These are phyloP conservation scores for Spinibarbus caldwelli DNA, from an alignment of 2,797 vertebrate species.

Conservation along the genomic window DNA sequence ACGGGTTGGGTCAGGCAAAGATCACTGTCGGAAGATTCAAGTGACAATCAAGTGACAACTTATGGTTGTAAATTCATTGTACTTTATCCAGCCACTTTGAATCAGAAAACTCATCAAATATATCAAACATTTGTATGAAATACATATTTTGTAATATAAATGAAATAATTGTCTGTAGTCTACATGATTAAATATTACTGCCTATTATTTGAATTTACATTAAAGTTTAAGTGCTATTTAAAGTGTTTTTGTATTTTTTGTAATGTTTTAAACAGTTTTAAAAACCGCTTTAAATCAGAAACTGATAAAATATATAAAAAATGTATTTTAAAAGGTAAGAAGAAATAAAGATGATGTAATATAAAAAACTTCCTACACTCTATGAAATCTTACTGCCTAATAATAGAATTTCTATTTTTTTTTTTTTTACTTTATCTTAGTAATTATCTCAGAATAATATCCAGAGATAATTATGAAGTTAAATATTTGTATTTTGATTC, in stretches of 20 bases:
- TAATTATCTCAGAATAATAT: neutral
- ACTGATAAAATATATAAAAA: neutral
- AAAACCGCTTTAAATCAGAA: neutral
- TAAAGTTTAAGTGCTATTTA: neutral
- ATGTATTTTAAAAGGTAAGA: neutral
- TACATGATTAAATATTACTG: neutral
- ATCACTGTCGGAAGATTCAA: neutral
- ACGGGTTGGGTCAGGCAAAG: neutral
- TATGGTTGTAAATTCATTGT: neutral
- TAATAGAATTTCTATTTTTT: neutral
- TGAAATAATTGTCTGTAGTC: neutral
- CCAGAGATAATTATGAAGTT: neutral
- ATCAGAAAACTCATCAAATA: neutral
- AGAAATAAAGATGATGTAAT: neutral
- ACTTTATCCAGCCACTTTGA: neutral
- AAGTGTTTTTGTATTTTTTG: neutral
- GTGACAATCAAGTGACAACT: neutral
- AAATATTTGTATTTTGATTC: neutral
- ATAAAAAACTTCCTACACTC: neutral
- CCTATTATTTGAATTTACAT: neutral
- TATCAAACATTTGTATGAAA: neutral
- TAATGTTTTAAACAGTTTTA: neutral
- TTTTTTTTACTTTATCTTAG: neutral
- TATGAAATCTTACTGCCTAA: neutral
- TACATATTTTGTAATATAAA: neutral